Conservation (phyloP, 2,888 invertebrate genomes). For the Phaedon cochleariae region DNA sequence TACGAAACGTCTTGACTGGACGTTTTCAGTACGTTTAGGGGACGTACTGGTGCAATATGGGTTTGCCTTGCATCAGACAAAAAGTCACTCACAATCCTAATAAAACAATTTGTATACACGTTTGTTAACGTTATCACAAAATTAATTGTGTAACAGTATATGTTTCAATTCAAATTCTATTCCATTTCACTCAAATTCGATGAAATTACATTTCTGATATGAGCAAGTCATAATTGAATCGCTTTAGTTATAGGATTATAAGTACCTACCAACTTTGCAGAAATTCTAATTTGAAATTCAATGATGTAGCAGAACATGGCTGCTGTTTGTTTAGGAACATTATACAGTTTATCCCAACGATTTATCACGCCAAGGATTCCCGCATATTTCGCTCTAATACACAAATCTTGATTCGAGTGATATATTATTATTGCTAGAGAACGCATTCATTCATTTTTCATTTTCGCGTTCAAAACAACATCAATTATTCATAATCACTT, state of each 20-base stretch:
- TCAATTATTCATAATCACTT: conserved; percentile 16
- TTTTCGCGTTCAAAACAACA: conserved; percentile 6
- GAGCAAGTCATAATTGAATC: neutral
- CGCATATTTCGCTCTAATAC: conserved; percentile 9
- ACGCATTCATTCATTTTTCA: conserved; percentile 15
- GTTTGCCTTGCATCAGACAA: too few species aligned
- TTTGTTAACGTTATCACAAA: too few species aligned
- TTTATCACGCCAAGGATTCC: conserved; percentile 17
- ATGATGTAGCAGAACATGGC: neutral
- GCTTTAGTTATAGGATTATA: neutral
- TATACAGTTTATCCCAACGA: conserved; percentile 22
- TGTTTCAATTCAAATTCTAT: conserved; percentile 12
- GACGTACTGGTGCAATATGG: too few species aligned
- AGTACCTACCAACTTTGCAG: neutral
- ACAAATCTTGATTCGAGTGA: conserved; percentile 16
- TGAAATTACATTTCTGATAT: neutral
- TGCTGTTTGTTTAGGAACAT: conserved; percentile 23
- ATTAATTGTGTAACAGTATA: too few species aligned
- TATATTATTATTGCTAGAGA: conserved; percentile 16
- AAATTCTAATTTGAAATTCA: conserved; percentile 1
- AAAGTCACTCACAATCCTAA: too few species aligned
- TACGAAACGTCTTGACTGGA: too few species aligned
- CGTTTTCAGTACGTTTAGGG: too few species aligned
- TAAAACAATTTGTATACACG: too few species aligned
- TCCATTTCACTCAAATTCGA: conserved; percentile 19